Evolutionary conservation across 1,140 invertebrate genomes (phyloP).

Genomic region (Drosophila saltans): DNA sequence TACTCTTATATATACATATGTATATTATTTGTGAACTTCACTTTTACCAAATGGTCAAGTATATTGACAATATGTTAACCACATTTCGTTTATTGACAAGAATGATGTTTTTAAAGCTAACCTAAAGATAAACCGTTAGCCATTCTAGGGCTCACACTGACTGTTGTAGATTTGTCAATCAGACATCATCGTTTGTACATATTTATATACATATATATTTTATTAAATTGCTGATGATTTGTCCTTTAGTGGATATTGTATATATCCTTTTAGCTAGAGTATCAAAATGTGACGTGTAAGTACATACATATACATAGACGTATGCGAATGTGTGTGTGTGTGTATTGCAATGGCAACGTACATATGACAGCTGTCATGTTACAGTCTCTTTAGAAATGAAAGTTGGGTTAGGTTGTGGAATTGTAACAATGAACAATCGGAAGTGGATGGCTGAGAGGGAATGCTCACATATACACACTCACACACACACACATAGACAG

Average conservation of each 20-base stretch:
- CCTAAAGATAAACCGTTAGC: too few species aligned
- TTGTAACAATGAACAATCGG: constrained; percentile 52
- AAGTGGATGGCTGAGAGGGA: constrained; percentile 38
- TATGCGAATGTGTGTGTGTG: constrained; percentile 23
- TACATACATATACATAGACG: background rate
- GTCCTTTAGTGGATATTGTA: background rate
- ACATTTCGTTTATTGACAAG: too few species aligned
- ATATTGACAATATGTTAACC: too few species aligned
- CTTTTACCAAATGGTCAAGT: too few species aligned
- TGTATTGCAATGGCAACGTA: constrained; percentile 64
- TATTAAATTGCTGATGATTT: too few species aligned
- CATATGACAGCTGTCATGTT: constrained; percentile 80
- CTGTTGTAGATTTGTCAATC: too few species aligned
- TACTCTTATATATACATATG: background rate
- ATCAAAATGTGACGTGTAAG: constrained; percentile 44
- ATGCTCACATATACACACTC: background rate
- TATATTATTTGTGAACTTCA: background rate
- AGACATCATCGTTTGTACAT: too few species aligned
- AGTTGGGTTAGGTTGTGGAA: constrained; percentile 78
- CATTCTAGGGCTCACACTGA: too few species aligned
- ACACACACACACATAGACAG: constrained; percentile 1
- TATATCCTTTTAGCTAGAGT: background rate
- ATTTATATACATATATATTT: too few species aligned
- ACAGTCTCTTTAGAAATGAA: constrained; percentile 67
- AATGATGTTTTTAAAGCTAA: too few species aligned